phyloP scores from a whole-genome alignment of 2,888 invertebrate genomes.

The Agriopis leucophaearia region DNA sequence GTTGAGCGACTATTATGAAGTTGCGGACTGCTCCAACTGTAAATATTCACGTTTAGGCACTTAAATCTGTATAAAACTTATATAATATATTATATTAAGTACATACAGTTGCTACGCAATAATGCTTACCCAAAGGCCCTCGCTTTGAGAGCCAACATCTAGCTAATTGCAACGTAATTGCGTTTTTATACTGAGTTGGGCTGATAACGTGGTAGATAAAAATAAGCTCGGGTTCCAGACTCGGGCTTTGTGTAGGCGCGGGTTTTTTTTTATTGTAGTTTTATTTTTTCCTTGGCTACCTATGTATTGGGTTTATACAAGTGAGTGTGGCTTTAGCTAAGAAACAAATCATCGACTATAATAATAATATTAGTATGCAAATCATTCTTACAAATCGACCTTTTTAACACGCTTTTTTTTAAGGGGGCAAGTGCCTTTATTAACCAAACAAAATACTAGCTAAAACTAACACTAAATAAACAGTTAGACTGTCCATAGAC shows the following conservation, averaged over 20 bases:
- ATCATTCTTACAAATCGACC: too few species aligned
- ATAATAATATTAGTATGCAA: too few species aligned
- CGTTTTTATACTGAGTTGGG: constrained; percentile 10
- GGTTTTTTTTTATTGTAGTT: background rate
- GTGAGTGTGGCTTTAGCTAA: too few species aligned
- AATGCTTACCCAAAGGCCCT: constrained; percentile 10
- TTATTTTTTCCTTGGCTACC: background rate
- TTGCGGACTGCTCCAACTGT: too few species aligned
- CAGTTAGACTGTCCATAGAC: too few species aligned
- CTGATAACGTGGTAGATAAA: constrained; percentile 7
- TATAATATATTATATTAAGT: background rate
- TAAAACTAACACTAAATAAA: too few species aligned
- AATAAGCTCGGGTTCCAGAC: background rate
- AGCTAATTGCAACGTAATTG: constrained; percentile 19
- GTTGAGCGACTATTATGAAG: too few species aligned
- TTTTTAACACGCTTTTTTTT: too few species aligned
- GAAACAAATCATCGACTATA: too few species aligned
- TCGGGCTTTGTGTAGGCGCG: constrained; percentile 3
- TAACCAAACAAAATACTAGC: too few species aligned
- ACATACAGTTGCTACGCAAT: constrained; percentile 2
- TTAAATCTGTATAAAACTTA: constrained; percentile 1
- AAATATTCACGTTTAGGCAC: background rate
- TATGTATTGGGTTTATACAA: background rate
- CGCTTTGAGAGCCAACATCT: constrained; percentile 3
- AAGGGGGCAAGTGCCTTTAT: too few species aligned